Percentiles rank a stretch among this genome's conserved stretches.
phyloP scores from a whole-genome alignment of 1,140 invertebrate species.

The Panagrolaimus sp. region DNA sequence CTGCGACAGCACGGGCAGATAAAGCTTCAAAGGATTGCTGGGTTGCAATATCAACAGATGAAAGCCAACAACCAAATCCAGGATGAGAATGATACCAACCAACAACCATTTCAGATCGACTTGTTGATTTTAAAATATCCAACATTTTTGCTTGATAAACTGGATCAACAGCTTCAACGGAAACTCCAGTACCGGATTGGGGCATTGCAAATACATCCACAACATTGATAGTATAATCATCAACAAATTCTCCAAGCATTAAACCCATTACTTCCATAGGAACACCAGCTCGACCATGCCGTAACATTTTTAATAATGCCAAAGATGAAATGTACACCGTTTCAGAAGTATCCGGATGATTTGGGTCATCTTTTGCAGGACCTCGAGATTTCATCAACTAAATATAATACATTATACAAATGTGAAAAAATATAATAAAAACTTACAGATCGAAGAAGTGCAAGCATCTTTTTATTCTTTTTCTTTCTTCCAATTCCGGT shows the following conservation, averaged over 20 bases:
- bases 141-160: conserved; percentile 99
- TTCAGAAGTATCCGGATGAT: conserved; percentile 30
- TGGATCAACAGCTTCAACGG: conserved; percentile 97
- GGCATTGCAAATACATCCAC: conserved; percentile 99
- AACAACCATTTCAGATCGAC: conserved; percentile 93
- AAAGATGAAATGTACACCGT: conserved; percentile 35
- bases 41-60: conserved; percentile 92
- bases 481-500: too few species aligned
- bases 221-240: conserved; percentile 96
- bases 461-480: not conserved
- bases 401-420: not conserved
- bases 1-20: conserved; percentile 91
- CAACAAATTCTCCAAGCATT: conserved; percentile 98
- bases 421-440: not conserved
- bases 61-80: conserved; percentile 98
- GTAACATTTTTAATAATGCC: conserved; percentile 72
- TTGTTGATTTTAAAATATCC: conserved; percentile 97
- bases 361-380: not conserved
- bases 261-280: conserved; percentile 99
- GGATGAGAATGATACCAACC: conserved; percentile 99
- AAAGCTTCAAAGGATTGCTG: conserved; percentile 88
- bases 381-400: not conserved
- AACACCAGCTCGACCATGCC: conserved; percentile 93
- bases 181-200: conserved; percentile 90
- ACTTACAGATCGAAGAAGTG: conserved; percentile 4